These are phyloP conservation scores for Apocrypta bakeri DNA, from an alignment of 1,140 invertebrate species.

Conservation along the genomic window DNA sequence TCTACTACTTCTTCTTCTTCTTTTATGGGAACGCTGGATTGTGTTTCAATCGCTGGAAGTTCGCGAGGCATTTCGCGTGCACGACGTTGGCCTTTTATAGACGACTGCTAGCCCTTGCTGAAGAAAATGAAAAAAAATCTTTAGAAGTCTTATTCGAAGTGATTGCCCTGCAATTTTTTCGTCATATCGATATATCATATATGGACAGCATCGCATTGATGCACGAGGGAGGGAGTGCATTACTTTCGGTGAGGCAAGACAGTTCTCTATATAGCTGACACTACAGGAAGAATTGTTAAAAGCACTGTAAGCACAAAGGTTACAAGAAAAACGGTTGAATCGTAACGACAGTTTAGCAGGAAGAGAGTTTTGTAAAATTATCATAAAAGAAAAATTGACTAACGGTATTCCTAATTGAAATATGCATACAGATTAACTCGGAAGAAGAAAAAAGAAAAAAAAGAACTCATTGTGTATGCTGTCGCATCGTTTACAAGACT, in stretches of 20 bases:
- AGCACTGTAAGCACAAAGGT: no score
- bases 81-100: constrained; percentile 23
- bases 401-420: constrained; percentile 1
- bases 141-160: not conserved
- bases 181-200: no score
- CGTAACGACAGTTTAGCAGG: no score
- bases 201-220: no score
- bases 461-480: not conserved
- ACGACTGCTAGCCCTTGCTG: not conserved
- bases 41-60: constrained; percentile 18
- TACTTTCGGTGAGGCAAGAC: no score
- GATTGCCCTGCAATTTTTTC: no score
- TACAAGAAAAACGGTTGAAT: no score
- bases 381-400: not conserved
- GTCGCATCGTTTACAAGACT: not conserved
- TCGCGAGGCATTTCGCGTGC: constrained; percentile 10
- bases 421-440: not conserved
- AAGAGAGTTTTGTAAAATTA: no score
- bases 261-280: no score
- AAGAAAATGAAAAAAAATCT: not conserved
- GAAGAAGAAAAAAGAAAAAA: not conserved
- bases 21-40: constrained; percentile 31
- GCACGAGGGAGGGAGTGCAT: no score
- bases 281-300: no score
- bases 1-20: no score